These are phyloP conservation scores for Gavialis gangeticus DNA, from an alignment of 2,113 vertebrate species.

Conservation along the genomic window DNA sequence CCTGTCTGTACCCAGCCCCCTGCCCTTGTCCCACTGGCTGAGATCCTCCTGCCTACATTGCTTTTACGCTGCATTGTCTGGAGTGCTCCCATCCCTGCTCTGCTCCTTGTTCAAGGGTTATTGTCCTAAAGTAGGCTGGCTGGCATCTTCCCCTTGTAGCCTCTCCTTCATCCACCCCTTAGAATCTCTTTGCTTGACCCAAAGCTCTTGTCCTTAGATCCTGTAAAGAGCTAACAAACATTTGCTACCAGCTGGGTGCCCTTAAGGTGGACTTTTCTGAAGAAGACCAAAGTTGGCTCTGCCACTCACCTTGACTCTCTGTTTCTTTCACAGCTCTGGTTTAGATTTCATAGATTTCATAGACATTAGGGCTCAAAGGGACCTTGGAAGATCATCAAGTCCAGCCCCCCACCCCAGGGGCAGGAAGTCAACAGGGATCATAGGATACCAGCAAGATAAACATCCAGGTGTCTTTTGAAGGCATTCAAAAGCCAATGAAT, in stretches of 20 bases:
- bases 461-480: too few species aligned
- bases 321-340: conserved; percentile 3
- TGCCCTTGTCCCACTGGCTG: neutral
- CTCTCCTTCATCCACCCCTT: neutral
- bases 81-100: conserved; percentile 8
- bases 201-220: neutral
- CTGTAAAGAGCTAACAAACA: neutral
- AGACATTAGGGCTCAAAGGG: too few species aligned
- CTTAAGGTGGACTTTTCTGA: neutral
- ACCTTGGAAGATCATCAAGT: too few species aligned
- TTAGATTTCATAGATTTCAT: too few species aligned
- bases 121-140: conserved; percentile 1
- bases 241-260: neutral
- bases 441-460: too few species aligned
- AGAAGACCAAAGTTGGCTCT: neutral
- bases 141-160: neutral
- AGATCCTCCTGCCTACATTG: conserved; percentile 1
- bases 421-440: too few species aligned
- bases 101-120: neutral
- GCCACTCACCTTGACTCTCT: neutral
- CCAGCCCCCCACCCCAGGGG: too few species aligned
- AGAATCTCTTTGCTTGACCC: neutral
- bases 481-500: conserved; percentile 1
- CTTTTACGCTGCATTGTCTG: conserved; percentile 51
- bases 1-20: neutral